Percentiles rank a stretch among this genome's conserved stretches.
Evolutionary conservation across 2,888 invertebrate genomes (phyloP).

Genomic region (Hydrotaea diabolus): DNA sequence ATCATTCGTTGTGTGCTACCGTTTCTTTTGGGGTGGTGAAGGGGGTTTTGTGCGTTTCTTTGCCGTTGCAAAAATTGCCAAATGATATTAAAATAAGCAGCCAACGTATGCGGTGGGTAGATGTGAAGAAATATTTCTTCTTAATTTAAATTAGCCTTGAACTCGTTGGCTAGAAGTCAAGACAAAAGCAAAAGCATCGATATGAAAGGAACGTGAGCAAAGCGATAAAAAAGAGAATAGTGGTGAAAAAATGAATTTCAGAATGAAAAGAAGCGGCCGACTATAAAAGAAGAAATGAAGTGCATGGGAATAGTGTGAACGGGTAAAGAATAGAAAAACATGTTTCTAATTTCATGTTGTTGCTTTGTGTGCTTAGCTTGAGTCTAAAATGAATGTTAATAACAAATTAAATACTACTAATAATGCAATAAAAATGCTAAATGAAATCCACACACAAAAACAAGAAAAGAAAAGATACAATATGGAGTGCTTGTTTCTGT

Average conservation of each 20-base stretch:
- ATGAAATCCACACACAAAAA: neutral
- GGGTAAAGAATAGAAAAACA: neutral
- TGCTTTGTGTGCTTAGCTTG: too few relatives aligned
- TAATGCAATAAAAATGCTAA: conserved; percentile 37
- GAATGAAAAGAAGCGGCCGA: neutral
- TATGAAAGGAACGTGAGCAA: conserved; percentile 16
- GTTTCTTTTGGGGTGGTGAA: too few relatives aligned
- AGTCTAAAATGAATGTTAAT: conserved; percentile 28
- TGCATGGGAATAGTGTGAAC: too few relatives aligned
- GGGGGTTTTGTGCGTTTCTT: neutral
- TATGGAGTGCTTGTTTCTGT: neutral
- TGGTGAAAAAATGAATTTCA: neutral
- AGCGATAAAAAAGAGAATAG: neutral
- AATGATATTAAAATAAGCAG: neutral
- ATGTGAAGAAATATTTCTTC: neutral
- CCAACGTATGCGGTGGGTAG: neutral
- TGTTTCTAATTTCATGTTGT: conserved; percentile 1
- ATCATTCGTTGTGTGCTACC: neutral
- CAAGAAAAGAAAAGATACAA: neutral
- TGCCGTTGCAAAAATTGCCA: neutral
- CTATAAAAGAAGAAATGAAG: conserved; percentile 17
- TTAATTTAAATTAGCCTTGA: conserved; percentile 40
- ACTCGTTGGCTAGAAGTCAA: conserved; percentile 40
- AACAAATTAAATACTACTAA: conserved; percentile 12
- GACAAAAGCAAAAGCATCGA: neutral